These are phyloP conservation scores for Nestor notabilis DNA, from an alignment of 2,113 vertebrate species.

Conservation along the genomic window DNA sequence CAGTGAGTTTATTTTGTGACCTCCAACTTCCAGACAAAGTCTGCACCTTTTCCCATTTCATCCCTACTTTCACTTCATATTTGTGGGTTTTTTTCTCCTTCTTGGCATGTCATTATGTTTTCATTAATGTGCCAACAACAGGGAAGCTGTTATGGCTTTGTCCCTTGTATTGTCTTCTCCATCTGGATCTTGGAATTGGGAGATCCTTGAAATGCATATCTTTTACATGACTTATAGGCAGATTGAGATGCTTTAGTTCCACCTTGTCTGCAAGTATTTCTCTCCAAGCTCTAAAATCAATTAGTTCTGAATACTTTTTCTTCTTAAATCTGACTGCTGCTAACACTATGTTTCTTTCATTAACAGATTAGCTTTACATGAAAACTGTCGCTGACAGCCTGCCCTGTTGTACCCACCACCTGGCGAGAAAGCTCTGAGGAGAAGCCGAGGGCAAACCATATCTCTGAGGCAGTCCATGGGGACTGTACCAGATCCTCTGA, in stretches of 20 bases:
- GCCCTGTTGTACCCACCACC: background rate
- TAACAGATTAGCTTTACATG: constrained; percentile 41
- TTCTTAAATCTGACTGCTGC: background rate
- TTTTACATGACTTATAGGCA: background rate
- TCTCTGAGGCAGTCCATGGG: constrained; percentile 73
- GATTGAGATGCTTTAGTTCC: background rate
- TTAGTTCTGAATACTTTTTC: background rate
- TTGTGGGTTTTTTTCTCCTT: background rate
- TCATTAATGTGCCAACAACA: background rate
- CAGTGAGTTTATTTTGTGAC: background rate
- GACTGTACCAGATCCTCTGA: constrained; percentile 90
- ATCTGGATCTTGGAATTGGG: background rate
- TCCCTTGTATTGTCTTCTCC: background rate
- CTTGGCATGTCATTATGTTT: background rate
- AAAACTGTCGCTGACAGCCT: background rate
- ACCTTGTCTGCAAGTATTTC: background rate
- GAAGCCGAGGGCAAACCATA: background rate
- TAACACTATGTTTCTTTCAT: constrained; percentile 62
- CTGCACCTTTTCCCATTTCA: background rate
- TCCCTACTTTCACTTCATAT: background rate
- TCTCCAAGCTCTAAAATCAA: background rate
- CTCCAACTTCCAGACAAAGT: background rate
- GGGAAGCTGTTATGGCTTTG: background rate
- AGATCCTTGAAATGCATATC: background rate
- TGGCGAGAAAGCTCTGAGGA: background rate